Conservation (phyloP, 2,797 vertebrate species). For the Tarsius wallacei region DNA sequence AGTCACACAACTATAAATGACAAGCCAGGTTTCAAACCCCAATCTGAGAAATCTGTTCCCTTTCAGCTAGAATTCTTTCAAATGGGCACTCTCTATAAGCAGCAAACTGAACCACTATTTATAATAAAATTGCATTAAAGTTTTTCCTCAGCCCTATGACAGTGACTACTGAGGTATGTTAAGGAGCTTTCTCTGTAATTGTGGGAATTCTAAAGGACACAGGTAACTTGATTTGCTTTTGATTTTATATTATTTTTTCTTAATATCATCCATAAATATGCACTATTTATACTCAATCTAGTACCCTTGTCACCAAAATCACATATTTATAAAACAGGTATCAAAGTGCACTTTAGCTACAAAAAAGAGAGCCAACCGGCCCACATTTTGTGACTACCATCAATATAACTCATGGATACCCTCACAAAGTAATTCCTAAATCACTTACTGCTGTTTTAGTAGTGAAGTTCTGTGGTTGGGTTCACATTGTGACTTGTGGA, state of each 20-base stretch:
- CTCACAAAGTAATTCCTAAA: constrained; percentile 53
- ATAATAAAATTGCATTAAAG: constrained; percentile 4
- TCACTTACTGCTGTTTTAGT: constrained; percentile 4
- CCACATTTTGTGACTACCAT: not conserved
- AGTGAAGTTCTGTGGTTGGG: constrained; percentile 13
- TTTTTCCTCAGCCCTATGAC: constrained; percentile 20
- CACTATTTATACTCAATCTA: not conserved
- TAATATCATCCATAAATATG: constrained; percentile 31
- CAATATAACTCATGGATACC: not conserved
- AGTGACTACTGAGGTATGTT: not conserved
- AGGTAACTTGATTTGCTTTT: constrained; percentile 46
- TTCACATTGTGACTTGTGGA: constrained; percentile 48
- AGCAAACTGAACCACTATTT: not conserved
- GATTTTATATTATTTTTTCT: not conserved
- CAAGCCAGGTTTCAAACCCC: constrained; percentile 15
- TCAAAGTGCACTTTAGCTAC: not conserved
- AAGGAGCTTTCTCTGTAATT: not conserved
- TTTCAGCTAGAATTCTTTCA: constrained; percentile 3
- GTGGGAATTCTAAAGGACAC: constrained; percentile 36
- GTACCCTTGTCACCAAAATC: constrained; percentile 23
- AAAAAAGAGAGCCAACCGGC: not conserved
- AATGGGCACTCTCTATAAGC: not conserved
- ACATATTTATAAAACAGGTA: not conserved
- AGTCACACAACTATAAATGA: not conserved
- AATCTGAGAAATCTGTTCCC: constrained; percentile 32